Base-by-base conservation (phyloP, 2,888 invertebrate genomes). In the Adelognathus sp. region DNA sequence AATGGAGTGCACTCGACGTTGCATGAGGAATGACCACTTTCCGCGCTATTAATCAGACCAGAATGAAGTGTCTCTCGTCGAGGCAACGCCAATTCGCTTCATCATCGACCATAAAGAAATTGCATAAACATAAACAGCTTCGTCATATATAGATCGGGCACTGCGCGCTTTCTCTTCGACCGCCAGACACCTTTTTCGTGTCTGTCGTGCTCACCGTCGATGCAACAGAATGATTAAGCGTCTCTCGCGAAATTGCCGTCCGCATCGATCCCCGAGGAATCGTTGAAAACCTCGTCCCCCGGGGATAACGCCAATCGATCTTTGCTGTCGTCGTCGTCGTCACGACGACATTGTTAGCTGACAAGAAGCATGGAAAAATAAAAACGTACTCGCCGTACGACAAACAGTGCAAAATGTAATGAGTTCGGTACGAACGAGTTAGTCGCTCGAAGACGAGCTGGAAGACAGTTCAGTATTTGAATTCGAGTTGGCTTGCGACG, bases 301-400 rank as follows among this genome's bases (percentile, higher is more conserved):
- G n/a, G n/a, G n/a, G 69, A 69, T 58, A 72, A 81, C 80, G 9
- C 18, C 41, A 63, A 76, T 79, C 69, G n/a, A n/a, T n/a, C n/a
- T n/a, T n/a, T n/a, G n/a, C n/a, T n/a, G n/a, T n/a, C n/a, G n/a
- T n/a, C n/a, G n/a, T n/a, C n/a, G n/a, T n/a, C n/a, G n/a, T n/a
- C n/a, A n/a, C n/a, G n/a, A n/a, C n/a, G n/a, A n/a, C n/a, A n/a
- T n/a, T n/a, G n/a, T n/a, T n/a, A n/a, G 73, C 50, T 70, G 60
- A 73, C 73, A 70, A 64, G 6, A 46, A 29, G 16, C 14, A 18
- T 2, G 21, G 14, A 54, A 29, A 9, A n/a, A 18, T 33, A 56
- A 72, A 24, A 44, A 6, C 9, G 3, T 14, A 36, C 31, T 24
- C 29, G 2, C 5, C 14, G 31, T 46, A 29, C 29, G 60, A 77